A percentile compares a stretch with the other conserved stretches of the same genome.
These are phyloP conservation scores for Paramormyrops kingsleyae DNA, from an alignment of 2,113 vertebrate species.

Conservation along the genomic window DNA sequence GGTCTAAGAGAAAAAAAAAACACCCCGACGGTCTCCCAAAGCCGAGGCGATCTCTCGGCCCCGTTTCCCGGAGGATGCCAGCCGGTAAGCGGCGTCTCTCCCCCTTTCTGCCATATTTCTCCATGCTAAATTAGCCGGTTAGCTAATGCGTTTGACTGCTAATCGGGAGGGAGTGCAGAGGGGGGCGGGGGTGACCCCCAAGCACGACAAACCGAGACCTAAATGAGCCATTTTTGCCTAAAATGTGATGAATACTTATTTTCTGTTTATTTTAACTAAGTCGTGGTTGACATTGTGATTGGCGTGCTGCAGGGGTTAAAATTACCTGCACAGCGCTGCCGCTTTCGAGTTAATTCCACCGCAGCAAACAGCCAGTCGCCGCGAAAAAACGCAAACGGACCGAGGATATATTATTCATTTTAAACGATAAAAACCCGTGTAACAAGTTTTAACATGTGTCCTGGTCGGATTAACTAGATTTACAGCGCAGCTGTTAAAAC, in stretches of 20 bases:
- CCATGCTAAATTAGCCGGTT: not conserved
- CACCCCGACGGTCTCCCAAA: constrained; percentile 32
- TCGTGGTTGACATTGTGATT: not conserved
- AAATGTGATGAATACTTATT: not conserved
- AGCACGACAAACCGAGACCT: not conserved
- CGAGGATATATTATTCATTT: not conserved
- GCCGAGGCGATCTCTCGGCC: constrained; percentile 29
- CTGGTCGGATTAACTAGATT: not conserved
- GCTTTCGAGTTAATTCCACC: not conserved
- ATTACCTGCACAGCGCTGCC: not conserved
- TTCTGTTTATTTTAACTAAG: not conserved
- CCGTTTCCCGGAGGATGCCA: constrained; percentile 47
- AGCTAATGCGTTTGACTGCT: not conserved
- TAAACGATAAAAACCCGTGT: not conserved
- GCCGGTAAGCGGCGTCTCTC: constrained; percentile 44
- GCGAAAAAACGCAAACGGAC: not conserved
- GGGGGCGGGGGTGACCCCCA: not conserved
- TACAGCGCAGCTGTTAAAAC: not conserved
- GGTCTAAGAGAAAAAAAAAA: constrained; percentile 7
- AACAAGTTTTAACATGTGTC: not conserved
- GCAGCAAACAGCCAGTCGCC: not conserved
- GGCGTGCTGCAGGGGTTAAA: not conserved
- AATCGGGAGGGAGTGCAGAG: not conserved
- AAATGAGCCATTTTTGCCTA: not conserved
- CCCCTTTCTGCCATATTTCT: not conserved